Conservation (phyloP, 2,888 invertebrate species). For the Eretmocerus hayati region DNA sequence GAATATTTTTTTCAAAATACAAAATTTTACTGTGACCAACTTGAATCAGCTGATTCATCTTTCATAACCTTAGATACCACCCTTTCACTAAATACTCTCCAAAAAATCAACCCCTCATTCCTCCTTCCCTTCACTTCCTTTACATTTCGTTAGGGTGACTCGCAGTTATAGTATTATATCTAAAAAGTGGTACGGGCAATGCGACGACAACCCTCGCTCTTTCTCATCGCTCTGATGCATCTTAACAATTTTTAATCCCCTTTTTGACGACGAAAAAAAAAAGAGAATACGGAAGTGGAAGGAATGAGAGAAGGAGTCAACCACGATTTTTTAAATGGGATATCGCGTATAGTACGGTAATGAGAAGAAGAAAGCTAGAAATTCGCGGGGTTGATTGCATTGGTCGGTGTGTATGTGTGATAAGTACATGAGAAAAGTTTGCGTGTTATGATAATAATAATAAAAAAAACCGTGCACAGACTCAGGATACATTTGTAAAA, state of each 20-base stretch:
- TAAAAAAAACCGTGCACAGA: conserved; percentile 6
- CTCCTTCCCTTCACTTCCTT: too few species aligned
- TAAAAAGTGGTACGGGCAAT: too few species aligned
- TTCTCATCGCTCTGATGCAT: conserved; percentile 21
- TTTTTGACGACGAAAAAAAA: conserved; percentile 32
- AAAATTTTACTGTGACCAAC: too few species aligned
- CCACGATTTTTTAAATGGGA: too few species aligned
- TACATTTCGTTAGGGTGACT: too few species aligned
- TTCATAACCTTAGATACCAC: too few species aligned
- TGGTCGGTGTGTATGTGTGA: conserved; percentile 2
- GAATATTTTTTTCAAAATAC: too few species aligned
- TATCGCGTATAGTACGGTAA: neutral
- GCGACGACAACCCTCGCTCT: too few species aligned
- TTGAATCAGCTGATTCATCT: too few species aligned
- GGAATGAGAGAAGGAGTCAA: neutral
- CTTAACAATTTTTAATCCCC: conserved; percentile 40
- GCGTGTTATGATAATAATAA: conserved; percentile 11
- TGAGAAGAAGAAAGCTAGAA: conserved; percentile 3
- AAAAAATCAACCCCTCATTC: too few species aligned
- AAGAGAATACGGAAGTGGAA: conserved; percentile 19
- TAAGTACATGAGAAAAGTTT: conserved; percentile 14
- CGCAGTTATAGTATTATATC: too few species aligned
- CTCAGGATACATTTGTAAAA: conserved; percentile 9
- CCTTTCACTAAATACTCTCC: too few species aligned
- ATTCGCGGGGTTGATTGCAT: neutral